Percentiles rank a stretch among this genome's conserved stretches.
Evolutionary conservation across 2,888 invertebrate genomes (phyloP).

Genomic region (Rhogogaster chlorosoma): DNA sequence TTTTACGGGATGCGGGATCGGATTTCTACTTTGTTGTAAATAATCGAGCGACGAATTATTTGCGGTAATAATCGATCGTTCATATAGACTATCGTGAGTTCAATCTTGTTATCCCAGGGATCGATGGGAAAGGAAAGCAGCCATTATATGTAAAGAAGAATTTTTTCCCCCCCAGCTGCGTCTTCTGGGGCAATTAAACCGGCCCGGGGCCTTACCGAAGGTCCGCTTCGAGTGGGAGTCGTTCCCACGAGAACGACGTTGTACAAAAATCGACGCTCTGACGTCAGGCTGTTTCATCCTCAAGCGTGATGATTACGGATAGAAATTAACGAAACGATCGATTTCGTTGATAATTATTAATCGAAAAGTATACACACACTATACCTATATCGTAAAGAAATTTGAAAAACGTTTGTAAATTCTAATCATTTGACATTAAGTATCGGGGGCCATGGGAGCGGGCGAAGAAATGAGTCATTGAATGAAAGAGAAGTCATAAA

Average conservation of each 20-base stretch:
- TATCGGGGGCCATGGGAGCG: background rate
- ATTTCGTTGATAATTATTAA: background rate
- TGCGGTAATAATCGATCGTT: background rate
- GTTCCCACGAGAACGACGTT: constrained; percentile 63
- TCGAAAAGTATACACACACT: no score
- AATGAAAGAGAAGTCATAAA: background rate
- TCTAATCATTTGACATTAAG: background rate
- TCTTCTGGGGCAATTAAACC: constrained; percentile 73
- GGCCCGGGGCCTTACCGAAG: constrained; percentile 63
- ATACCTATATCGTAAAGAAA: background rate
- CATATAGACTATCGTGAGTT: background rate
- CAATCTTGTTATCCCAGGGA: background rate
- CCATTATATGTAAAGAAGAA: constrained; percentile 71
- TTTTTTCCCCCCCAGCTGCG: constrained; percentile 60
- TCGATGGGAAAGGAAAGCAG: constrained; percentile 70
- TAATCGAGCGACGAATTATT: background rate
- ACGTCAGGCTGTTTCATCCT: background rate
- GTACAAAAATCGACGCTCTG: constrained; percentile 53
- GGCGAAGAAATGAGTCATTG: background rate
- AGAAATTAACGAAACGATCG: constrained; percentile 49
- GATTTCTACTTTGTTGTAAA: background rate
- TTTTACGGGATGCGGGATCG: background rate
- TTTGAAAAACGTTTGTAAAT: background rate
- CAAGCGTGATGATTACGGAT: background rate
- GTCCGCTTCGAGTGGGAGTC: constrained; percentile 56